Evolutionary conservation across 1,140 invertebrate genomes (phyloP), one percentile per base, ranked within the genome.

Genomic region (Cepaea nemoralis): DNA sequence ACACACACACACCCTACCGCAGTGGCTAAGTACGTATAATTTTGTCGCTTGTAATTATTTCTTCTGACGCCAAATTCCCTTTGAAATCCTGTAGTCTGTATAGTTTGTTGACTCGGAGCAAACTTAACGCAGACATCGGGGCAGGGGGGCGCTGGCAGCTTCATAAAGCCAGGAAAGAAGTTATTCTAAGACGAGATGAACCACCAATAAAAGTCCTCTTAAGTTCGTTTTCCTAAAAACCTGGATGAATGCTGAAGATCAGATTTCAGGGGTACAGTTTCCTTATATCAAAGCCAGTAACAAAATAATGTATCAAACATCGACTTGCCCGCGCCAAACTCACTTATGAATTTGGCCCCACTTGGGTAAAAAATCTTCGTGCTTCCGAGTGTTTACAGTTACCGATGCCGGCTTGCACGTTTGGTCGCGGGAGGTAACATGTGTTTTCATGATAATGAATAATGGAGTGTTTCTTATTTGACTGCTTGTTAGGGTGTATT

Each of bases 271-370:
- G 59, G 1, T 31, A 63, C 12, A 63, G 16, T 63, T 63, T 63
- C 59, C 59, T 8, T 31, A 63, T 63, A 63, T 63, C 59, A 63
- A 63, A 63, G 59, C n/a, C 27, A 8, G 59, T 63, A 27, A 31
- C 59, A 63, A 63, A 63, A 63, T 63, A 63, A 63, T 63, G 59
- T 63, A 63, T 31, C 59, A 31, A 63, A 63, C 50, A 63, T 31
- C 27, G n/a, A 63, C 59, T 63, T 63, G 27, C 59, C n/a, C 10
- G n/a, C 5, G 59, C 27, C 59, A 63, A 31, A 63, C 27, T 63
- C 59, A 31, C 16, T 22, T 19, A 55, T 55, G 50, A 55, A 55
- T 55, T 55, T 55, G 50, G 50, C 50, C 50, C 22, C 50, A 55
- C 50, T 55, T 55, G 50, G 50, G 16, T 24, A 55, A 55, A 55